These are phyloP conservation scores for Aldrovandia affinis DNA, from an alignment of 2,797 vertebrate genomes.

Conservation along the genomic window DNA sequence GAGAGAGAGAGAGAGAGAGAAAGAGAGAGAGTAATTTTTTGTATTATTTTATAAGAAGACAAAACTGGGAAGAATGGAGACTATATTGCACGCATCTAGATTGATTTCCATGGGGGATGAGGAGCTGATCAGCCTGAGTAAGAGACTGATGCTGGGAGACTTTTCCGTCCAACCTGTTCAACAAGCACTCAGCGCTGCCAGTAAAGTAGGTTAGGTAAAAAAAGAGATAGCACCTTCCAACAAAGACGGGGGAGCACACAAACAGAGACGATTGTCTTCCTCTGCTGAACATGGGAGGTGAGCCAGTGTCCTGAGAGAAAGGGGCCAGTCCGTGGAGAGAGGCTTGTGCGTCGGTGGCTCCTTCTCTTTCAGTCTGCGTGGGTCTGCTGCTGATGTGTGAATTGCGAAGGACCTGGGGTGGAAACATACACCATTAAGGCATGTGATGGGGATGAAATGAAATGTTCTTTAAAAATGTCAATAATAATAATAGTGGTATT, in stretches of 20 bases:
- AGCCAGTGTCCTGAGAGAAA: slow-evolving; percentile 17
- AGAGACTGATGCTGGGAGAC: neutral
- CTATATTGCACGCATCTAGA: too few relatives aligned
- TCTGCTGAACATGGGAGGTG: slow-evolving; percentile 3
- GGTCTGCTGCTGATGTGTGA: too few relatives aligned
- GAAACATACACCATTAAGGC: too few relatives aligned
- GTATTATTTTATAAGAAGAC: too few relatives aligned
- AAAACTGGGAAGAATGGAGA: too few relatives aligned
- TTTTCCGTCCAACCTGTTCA: slow-evolving; percentile 23
- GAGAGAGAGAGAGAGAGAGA: too few relatives aligned
- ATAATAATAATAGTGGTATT: too few relatives aligned
- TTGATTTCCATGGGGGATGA: neutral
- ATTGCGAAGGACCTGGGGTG: too few relatives aligned
- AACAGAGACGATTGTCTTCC: slow-evolving; percentile 33
- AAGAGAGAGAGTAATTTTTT: too few relatives aligned
- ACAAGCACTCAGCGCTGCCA: slow-evolving; percentile 26
- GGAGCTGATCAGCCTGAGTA: neutral
- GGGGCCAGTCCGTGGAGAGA: neutral
- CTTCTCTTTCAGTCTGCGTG: neutral
- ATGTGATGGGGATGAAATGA: too few relatives aligned
- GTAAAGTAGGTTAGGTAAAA: slow-evolving; percentile 42
- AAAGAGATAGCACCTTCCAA: slow-evolving; percentile 29
- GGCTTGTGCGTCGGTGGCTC: too few relatives aligned
- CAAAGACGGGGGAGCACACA: slow-evolving; percentile 30
- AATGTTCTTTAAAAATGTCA: too few relatives aligned